phyloP scores from a whole-genome alignment of 2,797 vertebrate genomes.

The Selene dorsalis region DNA sequence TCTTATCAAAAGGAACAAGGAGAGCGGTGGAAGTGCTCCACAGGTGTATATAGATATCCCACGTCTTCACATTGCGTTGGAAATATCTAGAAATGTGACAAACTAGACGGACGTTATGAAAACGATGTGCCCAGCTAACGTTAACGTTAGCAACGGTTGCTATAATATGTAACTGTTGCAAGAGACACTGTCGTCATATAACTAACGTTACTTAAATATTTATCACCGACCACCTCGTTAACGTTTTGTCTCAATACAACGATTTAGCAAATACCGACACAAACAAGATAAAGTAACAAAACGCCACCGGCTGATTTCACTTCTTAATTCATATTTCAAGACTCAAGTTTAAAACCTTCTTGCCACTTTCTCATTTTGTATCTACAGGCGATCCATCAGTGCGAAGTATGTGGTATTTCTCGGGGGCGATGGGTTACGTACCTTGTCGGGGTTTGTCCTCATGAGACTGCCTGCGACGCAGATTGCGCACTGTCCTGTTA shows the following conservation, averaged over 20 bases:
- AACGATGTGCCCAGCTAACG: neutral
- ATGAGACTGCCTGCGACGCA: slow-evolving; percentile 27
- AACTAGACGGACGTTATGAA: neutral
- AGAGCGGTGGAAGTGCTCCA: neutral
- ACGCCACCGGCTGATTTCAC: neutral
- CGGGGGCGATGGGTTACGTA: slow-evolving; percentile 32
- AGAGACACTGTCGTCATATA: neutral
- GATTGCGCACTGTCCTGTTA: slow-evolving; percentile 58
- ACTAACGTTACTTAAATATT: neutral
- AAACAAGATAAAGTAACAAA: slow-evolving; percentile 7
- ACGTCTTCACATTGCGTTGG: neutral
- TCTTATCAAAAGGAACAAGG: neutral
- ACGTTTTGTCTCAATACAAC: neutral
- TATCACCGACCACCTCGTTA: no score
- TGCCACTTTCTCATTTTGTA: accelerated
- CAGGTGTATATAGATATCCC: neutral
- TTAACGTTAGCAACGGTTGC: neutral
- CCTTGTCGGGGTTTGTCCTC: slow-evolving; percentile 47
- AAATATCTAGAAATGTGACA: neutral
- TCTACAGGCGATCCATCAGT: neutral
- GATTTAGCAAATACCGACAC: neutral
- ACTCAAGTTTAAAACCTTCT: no score
- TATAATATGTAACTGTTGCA: neutral
- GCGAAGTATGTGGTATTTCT: accelerated
- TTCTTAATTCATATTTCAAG: accelerated